phyloP scores from a whole-genome alignment of 92 coral and sea anemone species.

The Palythoa heliodiscus region DNA sequence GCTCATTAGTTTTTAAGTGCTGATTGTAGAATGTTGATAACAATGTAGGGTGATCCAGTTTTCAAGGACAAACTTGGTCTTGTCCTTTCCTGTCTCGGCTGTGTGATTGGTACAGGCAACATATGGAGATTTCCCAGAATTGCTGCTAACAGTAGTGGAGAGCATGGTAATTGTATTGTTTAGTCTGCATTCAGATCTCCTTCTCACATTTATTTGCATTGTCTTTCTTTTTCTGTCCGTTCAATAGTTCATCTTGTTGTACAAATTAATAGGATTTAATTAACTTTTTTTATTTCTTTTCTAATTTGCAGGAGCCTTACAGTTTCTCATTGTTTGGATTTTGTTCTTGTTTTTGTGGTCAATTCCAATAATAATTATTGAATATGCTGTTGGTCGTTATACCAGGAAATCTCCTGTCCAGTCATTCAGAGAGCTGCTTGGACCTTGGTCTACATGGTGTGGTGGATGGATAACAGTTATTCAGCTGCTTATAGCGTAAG shows the following conservation, averaged over 20 bases:
- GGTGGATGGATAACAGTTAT: constrained; percentile 86
- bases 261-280: background rate
- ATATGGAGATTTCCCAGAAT: constrained; percentile 91
- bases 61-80: constrained; percentile 73
- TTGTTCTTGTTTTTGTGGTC: constrained; percentile 76
- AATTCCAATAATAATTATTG: constrained; percentile 74
- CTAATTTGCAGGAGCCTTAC: constrained; percentile 65
- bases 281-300: background rate
- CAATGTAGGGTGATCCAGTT: constrained; percentile 20
- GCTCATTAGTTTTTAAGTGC: too few relatives aligned
- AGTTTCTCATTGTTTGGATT: constrained; percentile 78
- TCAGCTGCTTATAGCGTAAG: constrained; percentile 66
- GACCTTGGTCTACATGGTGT: constrained; percentile 87
- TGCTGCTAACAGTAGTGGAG: constrained; percentile 83
- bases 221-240: background rate
- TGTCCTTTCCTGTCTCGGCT: constrained; percentile 79
- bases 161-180: constrained; percentile 50
- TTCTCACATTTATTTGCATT: background rate
- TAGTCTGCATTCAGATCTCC: too few relatives aligned
- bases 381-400: constrained; percentile 83
- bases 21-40: background rate
- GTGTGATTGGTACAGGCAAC: constrained; percentile 85
- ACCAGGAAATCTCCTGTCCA: constrained; percentile 76
- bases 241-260: background rate
- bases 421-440: constrained; percentile 73